phyloP scores from a whole-genome alignment of 2,888 invertebrate species.

The Dasysyrphus tricinctus region DNA sequence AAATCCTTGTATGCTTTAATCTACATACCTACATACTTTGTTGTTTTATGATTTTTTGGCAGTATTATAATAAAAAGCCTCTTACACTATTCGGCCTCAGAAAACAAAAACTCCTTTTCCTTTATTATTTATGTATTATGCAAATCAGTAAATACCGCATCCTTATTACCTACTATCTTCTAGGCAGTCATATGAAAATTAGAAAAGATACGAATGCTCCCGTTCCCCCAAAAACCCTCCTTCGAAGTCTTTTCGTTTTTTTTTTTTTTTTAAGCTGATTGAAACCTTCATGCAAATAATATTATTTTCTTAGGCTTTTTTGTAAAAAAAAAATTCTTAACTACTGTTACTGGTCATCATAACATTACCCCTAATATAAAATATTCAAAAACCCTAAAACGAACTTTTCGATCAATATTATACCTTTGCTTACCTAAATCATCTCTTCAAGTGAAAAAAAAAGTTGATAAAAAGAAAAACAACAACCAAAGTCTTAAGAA shows the following conservation, averaged over 20 bases:
- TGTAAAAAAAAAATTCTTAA: constrained; percentile 7
- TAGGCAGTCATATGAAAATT: background rate
- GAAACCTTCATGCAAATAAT: constrained; percentile 39
- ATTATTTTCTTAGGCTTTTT: constrained; percentile 27
- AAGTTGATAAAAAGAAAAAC: background rate
- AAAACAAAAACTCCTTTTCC: background rate
- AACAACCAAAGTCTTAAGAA: constrained; percentile 36
- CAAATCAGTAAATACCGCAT: constrained; percentile 36
- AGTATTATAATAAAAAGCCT: background rate
- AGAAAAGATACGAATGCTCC: background rate
- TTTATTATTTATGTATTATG: constrained; percentile 20
- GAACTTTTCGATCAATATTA: constrained; percentile 31
- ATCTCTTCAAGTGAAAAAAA: background rate
- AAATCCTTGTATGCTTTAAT: background rate
- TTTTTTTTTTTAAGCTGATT: constrained; percentile 2
- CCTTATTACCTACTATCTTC: background rate
- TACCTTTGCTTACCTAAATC: constrained; percentile 33
- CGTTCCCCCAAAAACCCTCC: background rate
- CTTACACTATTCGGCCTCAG: background rate
- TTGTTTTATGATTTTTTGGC: background rate
- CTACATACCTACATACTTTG: background rate
- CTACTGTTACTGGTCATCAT: constrained; percentile 49
- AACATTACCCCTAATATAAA: constrained; percentile 32
- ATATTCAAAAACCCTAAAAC: constrained; percentile 22
- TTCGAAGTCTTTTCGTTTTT: background rate